A percentile compares a stretch with the other conserved stretches of the same genome.
Conservation (phyloP, 2,888 invertebrate species). For the Patella pellucida region DNA sequence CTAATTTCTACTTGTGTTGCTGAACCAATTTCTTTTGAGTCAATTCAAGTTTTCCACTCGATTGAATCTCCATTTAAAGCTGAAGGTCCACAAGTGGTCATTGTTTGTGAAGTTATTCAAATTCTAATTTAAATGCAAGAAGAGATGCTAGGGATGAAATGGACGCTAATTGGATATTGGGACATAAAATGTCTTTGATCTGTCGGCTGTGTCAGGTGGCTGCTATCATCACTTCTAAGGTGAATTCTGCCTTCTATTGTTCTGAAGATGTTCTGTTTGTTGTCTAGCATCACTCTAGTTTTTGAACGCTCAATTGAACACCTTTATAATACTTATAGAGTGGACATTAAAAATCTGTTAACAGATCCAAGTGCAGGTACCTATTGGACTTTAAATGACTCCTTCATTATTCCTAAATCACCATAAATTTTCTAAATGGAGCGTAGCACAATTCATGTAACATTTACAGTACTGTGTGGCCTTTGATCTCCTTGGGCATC, state of each 20-base stretch:
- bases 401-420: neutral
- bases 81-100: neutral
- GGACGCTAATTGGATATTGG: conserved; percentile 5
- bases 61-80: no score
- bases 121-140: neutral
- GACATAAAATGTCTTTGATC: conserved; percentile 9
- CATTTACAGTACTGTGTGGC: no score
- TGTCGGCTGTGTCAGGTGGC: conserved; percentile 2
- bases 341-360: conserved; percentile 2
- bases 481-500: no score
- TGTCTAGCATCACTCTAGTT: neutral
- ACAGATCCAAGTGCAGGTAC: neutral
- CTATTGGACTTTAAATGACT: neutral
- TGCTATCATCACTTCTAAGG: no score
- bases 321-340: neutral
- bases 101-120: conserved; percentile 4
- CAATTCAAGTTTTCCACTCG: no score
- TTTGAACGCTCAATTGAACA: neutral
- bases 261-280: neutral
- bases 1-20: no score
- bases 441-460: no score
- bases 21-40: no score
- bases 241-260: neutral
- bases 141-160: neutral
- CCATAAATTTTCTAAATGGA: conserved; percentile 6